Base-by-base conservation (phyloP, 1,140 invertebrate species). In the Pinna nobilis region DNA sequence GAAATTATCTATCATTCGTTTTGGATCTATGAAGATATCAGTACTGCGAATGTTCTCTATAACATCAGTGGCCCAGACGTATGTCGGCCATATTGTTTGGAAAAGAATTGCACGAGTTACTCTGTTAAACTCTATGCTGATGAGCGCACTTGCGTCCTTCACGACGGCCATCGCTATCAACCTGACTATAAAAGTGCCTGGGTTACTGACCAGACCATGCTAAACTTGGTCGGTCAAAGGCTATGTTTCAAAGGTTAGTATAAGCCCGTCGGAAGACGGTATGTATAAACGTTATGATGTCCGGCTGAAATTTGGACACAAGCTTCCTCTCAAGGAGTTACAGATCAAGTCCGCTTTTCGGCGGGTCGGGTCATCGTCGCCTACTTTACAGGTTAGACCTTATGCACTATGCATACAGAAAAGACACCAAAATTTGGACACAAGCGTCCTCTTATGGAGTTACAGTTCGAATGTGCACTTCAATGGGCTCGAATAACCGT, bases 81-180 rank as follows among this genome's bases (percentile, higher is more conserved):
- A 9, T 68, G 65, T 41, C 23, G 65, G 20, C 3, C 23, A 15
- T 39, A 55, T 6, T 53, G 50, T 7, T 15, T 37, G 1, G 13
- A 37, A n/a, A 55, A 33, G 25, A 35, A 57, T 5, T 57, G 53
- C 28, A 68, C 53, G 2, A 37, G 49, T 20, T 41, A 41, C 5
- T 55, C 32, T 3, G 55, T 35, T 7, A 20, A 11, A 1, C 25
- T 11, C n/a, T 11, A 35, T 18, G 23, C 63, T 18, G 9, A 25
- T 4, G 20, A 15, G 37, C 51, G 28, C 0, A 37, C 37, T 9
- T 68, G 65, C 32, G 39, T 32, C 33, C 33, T 68, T 9, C 33
- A 50, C 51, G 35, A 33, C 23, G 65, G 65, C 11, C 49, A 68
- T 23, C 18, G 65, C 15, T 68, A 68, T n/a, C 35, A 63, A n/a